Percentiles rank a stretch among this genome's conserved stretches.
phyloP scores from a whole-genome alignment of 2,797 vertebrate species.

The Trachops cirrhosus region DNA sequence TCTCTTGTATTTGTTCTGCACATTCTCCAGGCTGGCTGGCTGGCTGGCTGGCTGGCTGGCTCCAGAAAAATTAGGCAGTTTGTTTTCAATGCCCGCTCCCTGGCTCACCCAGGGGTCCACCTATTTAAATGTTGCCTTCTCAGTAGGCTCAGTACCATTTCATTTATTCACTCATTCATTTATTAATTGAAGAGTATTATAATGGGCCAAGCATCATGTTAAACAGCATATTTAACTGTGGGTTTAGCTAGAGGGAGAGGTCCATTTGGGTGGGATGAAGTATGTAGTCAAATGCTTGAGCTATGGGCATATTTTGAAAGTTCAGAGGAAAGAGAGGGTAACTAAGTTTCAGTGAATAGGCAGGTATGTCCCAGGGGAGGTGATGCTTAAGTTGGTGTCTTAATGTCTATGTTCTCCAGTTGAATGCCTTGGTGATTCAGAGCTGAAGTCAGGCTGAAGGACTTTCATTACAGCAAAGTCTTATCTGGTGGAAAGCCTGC shows the following conservation, averaged over 20 bases:
- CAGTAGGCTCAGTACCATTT: background rate
- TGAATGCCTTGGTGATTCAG: background rate
- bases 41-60: background rate
- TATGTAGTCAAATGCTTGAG: background rate
- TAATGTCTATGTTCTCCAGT: background rate
- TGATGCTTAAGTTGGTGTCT: background rate
- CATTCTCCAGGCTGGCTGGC: background rate
- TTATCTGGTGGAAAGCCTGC: background rate
- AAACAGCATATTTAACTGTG: background rate
- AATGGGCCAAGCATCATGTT: background rate
- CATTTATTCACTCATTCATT: background rate
- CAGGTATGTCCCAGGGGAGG: background rate
- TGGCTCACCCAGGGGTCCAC: background rate
- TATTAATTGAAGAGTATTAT: background rate
- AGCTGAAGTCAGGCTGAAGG: background rate
- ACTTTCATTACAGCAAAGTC: background rate
- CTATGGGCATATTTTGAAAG: background rate
- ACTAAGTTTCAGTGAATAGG: background rate
- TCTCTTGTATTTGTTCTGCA: background rate
- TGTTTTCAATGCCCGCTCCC: background rate
- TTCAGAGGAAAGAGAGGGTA: background rate
- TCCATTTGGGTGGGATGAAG: background rate
- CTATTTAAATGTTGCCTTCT: constrained; percentile 5
- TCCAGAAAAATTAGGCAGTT: background rate
- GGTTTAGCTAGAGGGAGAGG: background rate